These are phyloP conservation scores for Oryctes rhinoceros DNA, from an alignment of 1,140 invertebrate species.

Conservation along the genomic window DNA sequence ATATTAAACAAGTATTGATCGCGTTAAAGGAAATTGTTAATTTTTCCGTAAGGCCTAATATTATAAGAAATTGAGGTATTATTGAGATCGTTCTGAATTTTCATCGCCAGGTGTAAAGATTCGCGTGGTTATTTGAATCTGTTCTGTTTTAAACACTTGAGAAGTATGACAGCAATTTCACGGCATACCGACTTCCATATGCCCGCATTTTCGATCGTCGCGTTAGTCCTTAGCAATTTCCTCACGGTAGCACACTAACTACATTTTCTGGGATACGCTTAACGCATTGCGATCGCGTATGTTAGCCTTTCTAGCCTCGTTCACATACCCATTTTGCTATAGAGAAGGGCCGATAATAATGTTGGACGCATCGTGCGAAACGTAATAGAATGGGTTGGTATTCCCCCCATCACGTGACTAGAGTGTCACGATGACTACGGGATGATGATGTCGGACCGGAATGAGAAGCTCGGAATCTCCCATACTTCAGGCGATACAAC, in stretches of 20 bases:
- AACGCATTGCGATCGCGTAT: slow-evolving; percentile 3
- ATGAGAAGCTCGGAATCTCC: slow-evolving; percentile 19
- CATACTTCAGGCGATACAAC: slow-evolving; percentile 12
- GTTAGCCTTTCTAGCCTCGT: neutral
- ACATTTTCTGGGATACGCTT: neutral
- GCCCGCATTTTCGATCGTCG: neutral
- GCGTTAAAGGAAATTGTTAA: too few species aligned
- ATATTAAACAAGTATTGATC: too few species aligned
- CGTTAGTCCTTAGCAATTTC: neutral
- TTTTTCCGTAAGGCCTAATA: too few species aligned
- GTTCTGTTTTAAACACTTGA: neutral
- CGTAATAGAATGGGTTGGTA: neutral
- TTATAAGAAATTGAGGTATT: too few species aligned
- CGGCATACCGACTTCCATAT: neutral
- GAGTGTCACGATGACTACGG: slow-evolving; percentile 21
- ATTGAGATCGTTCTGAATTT: too few species aligned
- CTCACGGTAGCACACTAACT: slow-evolving; percentile 2
- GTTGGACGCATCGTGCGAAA: slow-evolving; percentile 13
- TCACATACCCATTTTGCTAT: neutral
- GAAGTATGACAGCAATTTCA: neutral
- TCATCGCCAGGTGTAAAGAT: too few species aligned
- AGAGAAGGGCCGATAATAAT: slow-evolving; percentile 30
- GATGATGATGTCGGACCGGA: slow-evolving; percentile 9
- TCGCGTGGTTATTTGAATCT: too few species aligned
- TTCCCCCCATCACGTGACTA: slow-evolving; percentile 12